Conservation (phyloP, 64 coral and sea anemone species). For the Stichodactyla mertensii region DNA sequence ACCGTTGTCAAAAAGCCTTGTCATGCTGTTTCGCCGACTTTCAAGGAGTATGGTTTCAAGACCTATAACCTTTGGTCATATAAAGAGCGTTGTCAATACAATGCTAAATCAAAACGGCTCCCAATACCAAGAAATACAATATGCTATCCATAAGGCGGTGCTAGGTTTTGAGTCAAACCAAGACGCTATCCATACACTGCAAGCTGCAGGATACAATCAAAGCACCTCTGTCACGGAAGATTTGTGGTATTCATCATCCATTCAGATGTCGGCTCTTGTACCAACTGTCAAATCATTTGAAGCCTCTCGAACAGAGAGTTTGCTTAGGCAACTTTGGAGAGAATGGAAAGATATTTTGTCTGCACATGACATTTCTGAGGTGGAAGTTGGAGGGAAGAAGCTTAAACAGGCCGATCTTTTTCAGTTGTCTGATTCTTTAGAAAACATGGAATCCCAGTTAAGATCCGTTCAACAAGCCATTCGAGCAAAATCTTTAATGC, state of each 20-base stretch:
- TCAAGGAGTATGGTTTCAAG: background rate
- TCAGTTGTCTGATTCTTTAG: background rate
- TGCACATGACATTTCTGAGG: background rate
- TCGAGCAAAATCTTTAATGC: background rate
- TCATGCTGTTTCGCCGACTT: background rate
- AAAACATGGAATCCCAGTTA: constrained; percentile 23
- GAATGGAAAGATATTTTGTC: constrained; percentile 22
- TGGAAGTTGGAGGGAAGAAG: background rate
- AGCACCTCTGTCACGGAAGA: background rate
- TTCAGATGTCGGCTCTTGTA: constrained; percentile 22
- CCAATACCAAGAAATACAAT: background rate
- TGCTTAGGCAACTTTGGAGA: constrained; percentile 14
- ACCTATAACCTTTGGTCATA: background rate
- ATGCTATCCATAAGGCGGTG: constrained; percentile 7
- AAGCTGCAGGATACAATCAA: constrained; percentile 46
- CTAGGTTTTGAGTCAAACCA: constrained; percentile 33
- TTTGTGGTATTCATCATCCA: constrained; percentile 24
- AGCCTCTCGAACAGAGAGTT: background rate
- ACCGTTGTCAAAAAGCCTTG: background rate
- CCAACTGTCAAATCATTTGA: background rate
- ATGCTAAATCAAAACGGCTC: background rate
- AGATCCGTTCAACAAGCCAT: constrained; percentile 18
- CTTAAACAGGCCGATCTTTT: background rate
- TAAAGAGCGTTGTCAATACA: background rate
- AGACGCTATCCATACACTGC: constrained; percentile 32